phyloP scores from a whole-genome alignment of 2,888 invertebrate genomes.

The Acanthosepion esculentum region DNA sequence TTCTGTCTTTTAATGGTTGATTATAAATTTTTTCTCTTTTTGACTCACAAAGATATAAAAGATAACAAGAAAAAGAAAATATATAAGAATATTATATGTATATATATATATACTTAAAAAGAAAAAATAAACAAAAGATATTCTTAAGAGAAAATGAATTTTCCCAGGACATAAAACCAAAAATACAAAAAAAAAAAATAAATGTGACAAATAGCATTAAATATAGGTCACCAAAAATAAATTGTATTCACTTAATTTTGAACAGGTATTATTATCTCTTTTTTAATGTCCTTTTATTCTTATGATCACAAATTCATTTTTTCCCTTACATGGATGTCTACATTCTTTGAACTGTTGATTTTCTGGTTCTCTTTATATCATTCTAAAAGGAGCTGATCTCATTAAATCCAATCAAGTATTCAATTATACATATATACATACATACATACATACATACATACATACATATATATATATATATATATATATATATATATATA shows the following conservation, averaged over 20 bases:
- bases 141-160: neutral
- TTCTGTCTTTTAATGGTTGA: neutral
- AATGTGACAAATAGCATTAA: neutral
- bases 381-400: neutral
- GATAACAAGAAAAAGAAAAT: neutral
- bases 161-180: neutral
- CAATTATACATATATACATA: neutral
- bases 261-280: neutral
- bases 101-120: neutral
- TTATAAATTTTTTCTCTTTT: neutral
- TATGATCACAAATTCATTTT: neutral
- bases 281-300: neutral
- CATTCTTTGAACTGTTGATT: neutral
- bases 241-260: neutral
- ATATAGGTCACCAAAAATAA: neutral
- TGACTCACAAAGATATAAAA: neutral
- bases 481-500: neutral
- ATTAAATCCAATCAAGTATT: constrained; percentile 14
- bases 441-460: neutral
- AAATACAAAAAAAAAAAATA: neutral
- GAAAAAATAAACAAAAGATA: neutral
- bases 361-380: neutral
- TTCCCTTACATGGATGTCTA: neutral
- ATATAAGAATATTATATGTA: too few species aligned
- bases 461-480: neutral